phyloP scores from a whole-genome alignment of 1,140 invertebrate genomes.

The Lordiphosa mommai region DNA sequence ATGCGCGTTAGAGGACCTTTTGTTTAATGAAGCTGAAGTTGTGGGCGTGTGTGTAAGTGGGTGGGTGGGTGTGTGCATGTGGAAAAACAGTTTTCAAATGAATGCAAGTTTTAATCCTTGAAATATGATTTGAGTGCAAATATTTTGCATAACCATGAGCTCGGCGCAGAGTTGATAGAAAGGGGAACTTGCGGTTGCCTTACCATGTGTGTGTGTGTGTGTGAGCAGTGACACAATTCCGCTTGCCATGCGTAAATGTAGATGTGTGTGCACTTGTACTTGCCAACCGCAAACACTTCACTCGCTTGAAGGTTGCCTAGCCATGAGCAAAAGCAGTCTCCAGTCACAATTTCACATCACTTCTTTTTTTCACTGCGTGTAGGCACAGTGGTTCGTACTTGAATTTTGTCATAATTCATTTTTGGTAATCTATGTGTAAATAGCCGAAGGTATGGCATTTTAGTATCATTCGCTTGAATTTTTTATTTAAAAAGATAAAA shows the following conservation, averaged over 20 bases:
- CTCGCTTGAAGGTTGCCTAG: slow-evolving; percentile 59
- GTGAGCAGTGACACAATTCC: slow-evolving; percentile 70
- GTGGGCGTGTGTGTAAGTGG: slow-evolving; percentile 17
- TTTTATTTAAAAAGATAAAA: too few relatives aligned
- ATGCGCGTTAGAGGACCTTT: slow-evolving; percentile 47
- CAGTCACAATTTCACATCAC: background rate
- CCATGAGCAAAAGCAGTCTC: slow-evolving; percentile 13
- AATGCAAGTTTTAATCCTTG: slow-evolving; percentile 78
- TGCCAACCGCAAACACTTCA: slow-evolving; percentile 76
- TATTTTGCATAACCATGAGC: slow-evolving; percentile 77
- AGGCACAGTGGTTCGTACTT: too few relatives aligned
- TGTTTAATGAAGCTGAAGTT: slow-evolving; percentile 73
- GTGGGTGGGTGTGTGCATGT: slow-evolving; percentile 51
- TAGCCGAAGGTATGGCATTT: too few relatives aligned
- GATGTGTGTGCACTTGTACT: slow-evolving; percentile 59
- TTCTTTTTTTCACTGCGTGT: too few relatives aligned
- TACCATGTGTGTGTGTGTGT: slow-evolving; percentile 9
- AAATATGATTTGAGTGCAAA: slow-evolving; percentile 78
- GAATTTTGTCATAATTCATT: too few relatives aligned
- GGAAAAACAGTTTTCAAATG: slow-evolving; percentile 75
- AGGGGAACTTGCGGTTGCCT: slow-evolving; percentile 43
- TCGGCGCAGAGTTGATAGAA: slow-evolving; percentile 40
- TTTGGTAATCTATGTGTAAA: too few relatives aligned
- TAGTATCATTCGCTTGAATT: too few relatives aligned
- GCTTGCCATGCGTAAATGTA: slow-evolving; percentile 26